Percentiles rank a stretch among this genome's conserved stretches.
Evolutionary conservation across 2,113 vertebrate species (phyloP).

Genomic region (Eleginops maclovinus): DNA sequence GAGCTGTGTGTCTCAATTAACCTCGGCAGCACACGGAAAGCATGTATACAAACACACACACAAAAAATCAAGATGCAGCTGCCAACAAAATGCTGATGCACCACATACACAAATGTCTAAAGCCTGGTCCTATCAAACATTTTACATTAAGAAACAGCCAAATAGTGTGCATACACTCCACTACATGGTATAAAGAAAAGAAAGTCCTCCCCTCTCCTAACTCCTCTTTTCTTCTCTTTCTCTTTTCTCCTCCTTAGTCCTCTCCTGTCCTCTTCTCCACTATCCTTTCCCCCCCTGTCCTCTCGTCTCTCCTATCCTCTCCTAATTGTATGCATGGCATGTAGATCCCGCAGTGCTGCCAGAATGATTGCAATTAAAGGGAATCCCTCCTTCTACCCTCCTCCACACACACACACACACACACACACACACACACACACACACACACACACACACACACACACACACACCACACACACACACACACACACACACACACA

Average conservation of each 20-base stretch:
- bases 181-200: conserved; percentile 13
- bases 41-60: conserved; percentile 64
- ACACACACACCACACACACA: conserved; percentile 19
- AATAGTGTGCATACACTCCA: background rate
- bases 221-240: too few relatives aligned
- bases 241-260: too few relatives aligned
- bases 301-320: background rate
- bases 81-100: conserved; percentile 5
- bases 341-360: conserved; percentile 77
- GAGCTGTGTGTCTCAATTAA: conserved; percentile 84
- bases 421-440: conserved; percentile 6
- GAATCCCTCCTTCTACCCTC: conserved; percentile 71
- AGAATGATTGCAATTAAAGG: conserved; percentile 87
- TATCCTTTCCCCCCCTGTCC: too few relatives aligned
- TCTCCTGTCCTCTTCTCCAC: too few relatives aligned
- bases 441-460: conserved; percentile 1
- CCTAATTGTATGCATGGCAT: conserved; percentile 80
- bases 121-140: background rate
- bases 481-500: background rate
- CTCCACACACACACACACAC: conserved; percentile 15
- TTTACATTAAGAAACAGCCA: background rate
- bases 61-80: conserved; percentile 51
- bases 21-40: conserved; percentile 69
- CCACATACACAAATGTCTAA: conserved; percentile 4
- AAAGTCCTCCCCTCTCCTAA: background rate